phyloP scores from a whole-genome alignment of 2,888 invertebrate species.

The Adelphocoris suturalis region DNA sequence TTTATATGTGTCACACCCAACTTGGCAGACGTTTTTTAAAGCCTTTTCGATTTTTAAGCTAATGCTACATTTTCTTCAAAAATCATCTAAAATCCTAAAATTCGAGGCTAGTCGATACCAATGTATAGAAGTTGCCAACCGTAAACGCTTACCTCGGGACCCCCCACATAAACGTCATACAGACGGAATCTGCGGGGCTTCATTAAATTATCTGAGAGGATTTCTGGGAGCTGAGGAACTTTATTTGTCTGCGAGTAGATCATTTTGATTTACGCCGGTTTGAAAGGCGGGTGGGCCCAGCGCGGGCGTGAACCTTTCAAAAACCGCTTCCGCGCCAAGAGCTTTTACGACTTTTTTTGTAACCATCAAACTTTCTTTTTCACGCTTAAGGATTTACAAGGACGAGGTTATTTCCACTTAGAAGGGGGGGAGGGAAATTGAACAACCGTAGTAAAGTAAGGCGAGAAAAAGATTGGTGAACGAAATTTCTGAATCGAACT shows the following conservation, averaged over 20 bases:
- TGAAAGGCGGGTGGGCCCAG: conserved; percentile 34
- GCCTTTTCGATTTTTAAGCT: no score
- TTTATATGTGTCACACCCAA: no score
- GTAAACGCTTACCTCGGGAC: background rate
- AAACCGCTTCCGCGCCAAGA: background rate
- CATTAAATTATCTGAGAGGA: conserved; percentile 13
- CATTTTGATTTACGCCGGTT: conserved; percentile 39
- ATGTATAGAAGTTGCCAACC: no score
- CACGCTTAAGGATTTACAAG: background rate
- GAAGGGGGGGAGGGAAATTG: no score
- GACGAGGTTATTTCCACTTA: background rate
- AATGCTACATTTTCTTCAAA: no score
- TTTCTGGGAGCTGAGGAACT: conserved; percentile 24
- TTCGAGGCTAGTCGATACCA: no score
- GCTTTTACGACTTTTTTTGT: background rate
- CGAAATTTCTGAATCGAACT: no score
- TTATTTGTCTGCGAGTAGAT: conserved; percentile 51
- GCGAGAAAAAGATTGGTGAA: no score
- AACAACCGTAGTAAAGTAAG: no score
- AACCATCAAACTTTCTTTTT: background rate
- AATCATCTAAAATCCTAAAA: no score
- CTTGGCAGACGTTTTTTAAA: no score
- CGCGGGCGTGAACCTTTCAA: conserved; percentile 9
- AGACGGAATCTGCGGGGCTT: conserved; percentile 34
- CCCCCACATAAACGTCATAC: conserved; percentile 9